Evolutionary conservation across 2,797 vertebrate species (phyloP).

Genomic region (Hippopotamyrus pictus): DNA sequence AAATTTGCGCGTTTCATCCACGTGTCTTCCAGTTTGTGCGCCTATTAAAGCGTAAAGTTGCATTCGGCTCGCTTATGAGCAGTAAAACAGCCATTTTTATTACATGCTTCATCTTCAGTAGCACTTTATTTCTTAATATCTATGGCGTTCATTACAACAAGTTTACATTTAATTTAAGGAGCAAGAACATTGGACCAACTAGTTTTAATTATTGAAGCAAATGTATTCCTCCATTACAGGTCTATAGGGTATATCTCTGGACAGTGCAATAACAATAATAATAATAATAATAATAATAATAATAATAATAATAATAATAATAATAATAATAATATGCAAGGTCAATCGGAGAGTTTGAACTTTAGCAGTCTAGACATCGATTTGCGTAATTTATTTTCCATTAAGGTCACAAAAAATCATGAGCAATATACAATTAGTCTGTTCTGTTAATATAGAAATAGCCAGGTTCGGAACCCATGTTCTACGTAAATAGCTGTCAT

Average conservation of each 20-base stretch:
- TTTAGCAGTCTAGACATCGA: background rate
- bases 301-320: background rate
- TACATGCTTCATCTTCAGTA: background rate
- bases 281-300: background rate
- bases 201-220: background rate
- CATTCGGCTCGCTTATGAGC: background rate
- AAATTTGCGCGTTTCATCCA: background rate
- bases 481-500: background rate
- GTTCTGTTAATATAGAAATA: background rate
- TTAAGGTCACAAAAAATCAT: background rate
- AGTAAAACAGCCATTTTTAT: background rate
- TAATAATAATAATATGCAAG: background rate
- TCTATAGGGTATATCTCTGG: background rate
- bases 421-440: background rate
- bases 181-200: conserved; percentile 14
- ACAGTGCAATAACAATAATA: background rate
- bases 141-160: background rate
- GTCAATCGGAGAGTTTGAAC: background rate
- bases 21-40: background rate
- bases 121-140: conserved; percentile 21
- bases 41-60: background rate
- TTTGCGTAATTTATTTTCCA: background rate
- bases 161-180: conserved; percentile 13
- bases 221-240: background rate
- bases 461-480: background rate